Evolutionary conservation across 2,888 invertebrate genomes (phyloP).

Genomic region (Leptinotarsa tumamoca): DNA sequence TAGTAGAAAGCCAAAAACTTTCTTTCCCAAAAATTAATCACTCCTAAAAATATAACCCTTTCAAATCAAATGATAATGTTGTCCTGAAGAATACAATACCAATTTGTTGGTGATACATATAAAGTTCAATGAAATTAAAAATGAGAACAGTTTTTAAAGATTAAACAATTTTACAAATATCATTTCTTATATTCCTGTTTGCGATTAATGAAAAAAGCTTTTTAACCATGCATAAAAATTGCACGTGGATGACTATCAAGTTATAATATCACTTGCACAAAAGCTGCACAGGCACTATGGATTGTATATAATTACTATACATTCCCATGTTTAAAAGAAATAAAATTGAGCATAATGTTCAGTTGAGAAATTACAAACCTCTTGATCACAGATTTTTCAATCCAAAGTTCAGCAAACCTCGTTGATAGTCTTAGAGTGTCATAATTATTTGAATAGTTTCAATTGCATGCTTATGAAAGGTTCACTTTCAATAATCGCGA

Average conservation of each 20-base stretch:
- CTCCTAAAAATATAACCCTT: too few relatives aligned
- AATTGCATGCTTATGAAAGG: too few relatives aligned
- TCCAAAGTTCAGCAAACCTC: neutral
- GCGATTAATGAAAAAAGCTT: slow-evolving; percentile 21
- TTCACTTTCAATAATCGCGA: too few relatives aligned
- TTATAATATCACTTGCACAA: slow-evolving; percentile 52
- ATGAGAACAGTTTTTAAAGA: neutral
- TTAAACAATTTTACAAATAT: neutral
- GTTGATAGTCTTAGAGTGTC: too few relatives aligned
- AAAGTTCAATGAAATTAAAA: neutral
- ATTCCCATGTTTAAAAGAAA: slow-evolving; percentile 45
- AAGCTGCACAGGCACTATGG: slow-evolving; percentile 62
- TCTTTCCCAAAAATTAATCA: too few relatives aligned
- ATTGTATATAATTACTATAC: slow-evolving; percentile 58
- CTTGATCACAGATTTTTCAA: neutral
- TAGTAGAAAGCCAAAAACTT: too few relatives aligned
- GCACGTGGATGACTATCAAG: slow-evolving; percentile 60
- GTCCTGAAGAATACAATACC: neutral
- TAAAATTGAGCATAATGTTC: slow-evolving; percentile 43
- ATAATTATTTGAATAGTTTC: too few relatives aligned
- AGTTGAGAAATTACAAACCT: slow-evolving; percentile 19
- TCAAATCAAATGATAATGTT: too few relatives aligned
- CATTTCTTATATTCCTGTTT: slow-evolving; percentile 6
- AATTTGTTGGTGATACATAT: neutral
- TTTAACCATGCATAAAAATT: slow-evolving; percentile 49